Evolutionary conservation across 2,888 invertebrate genomes (phyloP), one percentile per base, ranked within the genome.

Genomic region (Agrypnus murinus): DNA sequence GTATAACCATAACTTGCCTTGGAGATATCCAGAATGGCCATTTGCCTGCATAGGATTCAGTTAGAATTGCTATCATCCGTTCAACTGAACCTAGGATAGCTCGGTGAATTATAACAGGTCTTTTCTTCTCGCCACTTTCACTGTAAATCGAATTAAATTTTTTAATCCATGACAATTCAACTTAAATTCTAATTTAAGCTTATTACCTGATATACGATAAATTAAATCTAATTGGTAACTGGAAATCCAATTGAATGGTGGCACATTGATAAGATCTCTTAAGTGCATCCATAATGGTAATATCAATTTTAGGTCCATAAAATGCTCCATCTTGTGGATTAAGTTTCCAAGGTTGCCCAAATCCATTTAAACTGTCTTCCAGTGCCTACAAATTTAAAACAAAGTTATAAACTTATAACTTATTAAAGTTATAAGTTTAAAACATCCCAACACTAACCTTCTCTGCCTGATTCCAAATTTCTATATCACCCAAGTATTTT

Each of bases 21-120:
- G 99, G 99, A 0, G 98, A 98, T 53, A 99, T 85, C 99, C 99
- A 99, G 89, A 99, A 98, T 7, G 99, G 99, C 99, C 99, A 99
- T 87, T 99, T 99, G 75, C 99, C 99, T 12, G 95, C 99, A 86
- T 93, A 99, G 74, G 93, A 96, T 88, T 99, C 99, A 25, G 96
- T 96, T 48, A 99, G 89, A 81, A 99, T 97, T 0, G 99, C 99
- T 72, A 99, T 93, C 96, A 99, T 97, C 19, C 99, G 90, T 87
- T 99, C 99, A 6, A 99, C 95, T 0, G 99, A 99, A 2, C 99
- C 99, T 0, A 99, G 88, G 77, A 99, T 93, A 0, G 99, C 99
- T 77, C 99, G 90, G 87, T 99, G 99, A 79, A 99, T 97, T 74
- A 99, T 99, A 17, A 99, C 99, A 0, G 99, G 99, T 6, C 95